A percentile compares a stretch with the other conserved stretches of the same genome.
phyloP scores from a whole-genome alignment of 1,140 invertebrate genomes.

The Nymphalis io region DNA sequence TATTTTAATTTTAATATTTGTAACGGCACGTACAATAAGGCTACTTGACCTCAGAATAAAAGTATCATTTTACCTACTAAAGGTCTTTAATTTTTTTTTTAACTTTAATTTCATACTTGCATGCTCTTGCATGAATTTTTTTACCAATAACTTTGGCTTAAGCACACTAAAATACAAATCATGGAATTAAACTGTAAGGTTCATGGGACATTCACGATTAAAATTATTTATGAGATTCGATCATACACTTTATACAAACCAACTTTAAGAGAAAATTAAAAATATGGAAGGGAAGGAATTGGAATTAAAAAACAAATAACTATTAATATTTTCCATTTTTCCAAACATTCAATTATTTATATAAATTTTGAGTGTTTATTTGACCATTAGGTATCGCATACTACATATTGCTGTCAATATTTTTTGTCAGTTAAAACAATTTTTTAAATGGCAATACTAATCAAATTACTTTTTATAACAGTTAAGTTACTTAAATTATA shows the following conservation, averaged over 20 bases:
- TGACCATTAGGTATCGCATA: too few relatives aligned
- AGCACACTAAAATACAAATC: not conserved
- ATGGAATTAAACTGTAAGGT: too few relatives aligned
- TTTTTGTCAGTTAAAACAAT: too few relatives aligned
- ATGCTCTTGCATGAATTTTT: conserved; percentile 39
- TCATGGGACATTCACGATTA: not conserved
- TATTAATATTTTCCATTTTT: too few relatives aligned
- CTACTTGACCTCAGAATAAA: conserved; percentile 51
- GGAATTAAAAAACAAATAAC: too few relatives aligned
- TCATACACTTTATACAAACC: not conserved
- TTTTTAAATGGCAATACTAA: too few relatives aligned
- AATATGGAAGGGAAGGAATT: too few relatives aligned
- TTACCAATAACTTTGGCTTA: not conserved
- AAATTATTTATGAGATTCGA: not conserved
- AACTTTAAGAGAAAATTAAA: not conserved
- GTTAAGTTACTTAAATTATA: too few relatives aligned
- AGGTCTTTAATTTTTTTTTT: conserved; percentile 63
- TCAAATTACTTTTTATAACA: too few relatives aligned
- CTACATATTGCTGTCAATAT: too few relatives aligned
- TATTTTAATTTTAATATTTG: conserved; percentile 18
- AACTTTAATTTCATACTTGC: conserved; percentile 43
- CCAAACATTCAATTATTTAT: too few relatives aligned
- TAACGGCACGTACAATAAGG: conserved; percentile 28
- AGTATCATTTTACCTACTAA: conserved; percentile 60
- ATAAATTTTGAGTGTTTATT: too few relatives aligned